Percentiles rank a stretch among this genome's conserved stretches.
Conservation (phyloP, 2,113 vertebrate species). For the Tachuris rubrigastra region DNA sequence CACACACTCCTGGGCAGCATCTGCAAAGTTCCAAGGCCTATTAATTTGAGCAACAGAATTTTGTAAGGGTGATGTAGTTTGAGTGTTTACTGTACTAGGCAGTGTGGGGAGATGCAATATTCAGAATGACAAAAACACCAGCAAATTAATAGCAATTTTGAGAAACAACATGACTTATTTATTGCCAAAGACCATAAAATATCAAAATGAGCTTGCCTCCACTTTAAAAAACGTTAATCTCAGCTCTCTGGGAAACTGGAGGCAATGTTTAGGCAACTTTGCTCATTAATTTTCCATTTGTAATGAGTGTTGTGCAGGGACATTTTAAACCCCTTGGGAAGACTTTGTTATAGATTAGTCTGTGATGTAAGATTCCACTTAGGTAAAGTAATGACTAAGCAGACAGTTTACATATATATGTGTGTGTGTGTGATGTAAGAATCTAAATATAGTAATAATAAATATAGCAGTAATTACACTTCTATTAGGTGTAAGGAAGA, state of each 20-base stretch:
- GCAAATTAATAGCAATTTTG: conserved; percentile 44
- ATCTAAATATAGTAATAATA: not conserved
- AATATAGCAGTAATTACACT: not conserved
- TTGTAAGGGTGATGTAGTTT: not conserved
- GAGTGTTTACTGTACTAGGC: not conserved
- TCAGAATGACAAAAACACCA: not conserved
- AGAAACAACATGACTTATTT: conserved; percentile 47
- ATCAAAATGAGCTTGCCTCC: conserved; percentile 30
- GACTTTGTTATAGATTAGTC: conserved; percentile 35
- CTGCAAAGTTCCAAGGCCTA: not conserved
- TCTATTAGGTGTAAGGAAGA: not conserved
- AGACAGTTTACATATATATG: not conserved
- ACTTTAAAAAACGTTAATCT: conserved; percentile 44
- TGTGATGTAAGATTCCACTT: conserved; percentile 52
- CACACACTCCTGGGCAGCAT: not conserved
- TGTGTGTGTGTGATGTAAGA: not conserved
- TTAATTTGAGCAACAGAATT: conserved; percentile 30
- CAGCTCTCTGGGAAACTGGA: conserved; percentile 20
- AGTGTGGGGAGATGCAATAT: conserved; percentile 8
- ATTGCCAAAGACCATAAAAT: conserved; percentile 25
- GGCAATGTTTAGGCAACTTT: conserved; percentile 61
- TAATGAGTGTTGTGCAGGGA: conserved; percentile 24
- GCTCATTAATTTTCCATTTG: conserved; percentile 68
- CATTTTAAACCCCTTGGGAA: conserved; percentile 40
- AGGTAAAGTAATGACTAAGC: conserved; percentile 30